Percentiles rank a stretch among this genome's conserved stretches.
Evolutionary conservation across 2,797 vertebrate species (phyloP).

Genomic region (Anguilla pacifica): DNA sequence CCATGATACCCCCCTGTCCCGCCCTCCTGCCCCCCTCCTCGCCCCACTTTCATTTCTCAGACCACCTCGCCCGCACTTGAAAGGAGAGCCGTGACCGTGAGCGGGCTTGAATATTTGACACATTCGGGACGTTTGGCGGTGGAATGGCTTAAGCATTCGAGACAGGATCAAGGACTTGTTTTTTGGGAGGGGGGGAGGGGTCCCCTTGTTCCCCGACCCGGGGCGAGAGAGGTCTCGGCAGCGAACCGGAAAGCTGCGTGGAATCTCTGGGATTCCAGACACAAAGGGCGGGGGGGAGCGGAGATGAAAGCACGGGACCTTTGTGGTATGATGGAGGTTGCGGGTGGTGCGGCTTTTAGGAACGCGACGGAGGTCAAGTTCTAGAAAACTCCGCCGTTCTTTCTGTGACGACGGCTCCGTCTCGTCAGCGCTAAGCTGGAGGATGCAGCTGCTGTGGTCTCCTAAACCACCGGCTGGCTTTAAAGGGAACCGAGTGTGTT

Average conservation of each 20-base stretch:
- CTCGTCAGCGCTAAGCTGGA: conserved; percentile 55
- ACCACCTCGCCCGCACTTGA: background rate
- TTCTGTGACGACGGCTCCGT: conserved; percentile 67
- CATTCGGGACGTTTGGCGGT: background rate
- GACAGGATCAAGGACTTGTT: conserved; percentile 29
- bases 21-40: too few relatives aligned
- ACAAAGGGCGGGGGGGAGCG: conserved; percentile 53
- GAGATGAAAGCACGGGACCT: conserved; percentile 56
- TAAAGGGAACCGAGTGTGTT: background rate
- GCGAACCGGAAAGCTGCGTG: conserved; percentile 62
- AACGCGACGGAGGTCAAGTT: too few relatives aligned
- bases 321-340: conserved; percentile 49
- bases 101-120: conserved; percentile 40
- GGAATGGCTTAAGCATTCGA: conserved; percentile 35
- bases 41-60: background rate
- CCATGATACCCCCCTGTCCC: too few relatives aligned
- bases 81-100: background rate
- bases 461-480: background rate
- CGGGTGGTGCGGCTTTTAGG: background rate
- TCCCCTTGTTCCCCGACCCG: conserved; percentile 50
- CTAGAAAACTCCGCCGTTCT: conserved; percentile 43
- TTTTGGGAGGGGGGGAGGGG: conserved; percentile 50
- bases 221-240: conserved; percentile 57
- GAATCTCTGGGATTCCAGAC: conserved; percentile 54
- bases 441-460: conserved; percentile 62